Conservation (phyloP, 2,888 invertebrate genomes). For the Ellobium chinense region DNA sequence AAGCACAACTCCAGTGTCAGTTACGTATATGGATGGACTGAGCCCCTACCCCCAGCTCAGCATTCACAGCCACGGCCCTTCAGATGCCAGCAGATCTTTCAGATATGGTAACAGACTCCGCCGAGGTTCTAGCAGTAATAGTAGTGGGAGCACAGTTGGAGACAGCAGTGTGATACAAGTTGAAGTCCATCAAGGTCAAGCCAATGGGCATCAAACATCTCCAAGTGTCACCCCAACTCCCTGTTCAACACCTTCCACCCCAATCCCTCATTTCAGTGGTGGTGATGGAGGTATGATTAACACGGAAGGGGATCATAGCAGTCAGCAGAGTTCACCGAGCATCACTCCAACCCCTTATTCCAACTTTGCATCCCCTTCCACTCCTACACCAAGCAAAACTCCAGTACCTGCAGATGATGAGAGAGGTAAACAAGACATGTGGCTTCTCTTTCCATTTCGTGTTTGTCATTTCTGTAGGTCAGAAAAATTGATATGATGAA, state of each 20-base stretch:
- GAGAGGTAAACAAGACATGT: no score
- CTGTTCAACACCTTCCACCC: not conserved
- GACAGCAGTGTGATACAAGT: conserved; percentile 33
- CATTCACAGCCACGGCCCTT: conserved; percentile 45
- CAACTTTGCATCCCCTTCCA: no score
- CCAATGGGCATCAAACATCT: not conserved
- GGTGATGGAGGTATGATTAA: no score
- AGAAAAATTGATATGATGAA: no score
- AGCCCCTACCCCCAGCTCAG: conserved; percentile 55
- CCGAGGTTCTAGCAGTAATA: conserved; percentile 45
- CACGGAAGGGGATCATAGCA: no score
- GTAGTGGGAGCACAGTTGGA: conserved; percentile 8
- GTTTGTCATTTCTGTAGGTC: no score
- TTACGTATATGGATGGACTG: conserved; percentile 10
- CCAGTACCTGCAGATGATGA: no score
- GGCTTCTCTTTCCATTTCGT: no score
- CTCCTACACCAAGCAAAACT: no score
- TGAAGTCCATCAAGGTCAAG: conserved; percentile 44
- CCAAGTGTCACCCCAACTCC: conserved; percentile 18
- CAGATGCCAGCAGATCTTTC: not conserved
- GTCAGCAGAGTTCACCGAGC: no score
- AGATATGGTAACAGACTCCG: conserved; percentile 34
- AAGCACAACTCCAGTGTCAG: conserved; percentile 38
- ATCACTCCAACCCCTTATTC: no score
- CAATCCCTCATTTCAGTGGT: no score